Base-by-base conservation (phyloP, 2,888 invertebrate species). In the Pristionchus entomophagus region DNA sequence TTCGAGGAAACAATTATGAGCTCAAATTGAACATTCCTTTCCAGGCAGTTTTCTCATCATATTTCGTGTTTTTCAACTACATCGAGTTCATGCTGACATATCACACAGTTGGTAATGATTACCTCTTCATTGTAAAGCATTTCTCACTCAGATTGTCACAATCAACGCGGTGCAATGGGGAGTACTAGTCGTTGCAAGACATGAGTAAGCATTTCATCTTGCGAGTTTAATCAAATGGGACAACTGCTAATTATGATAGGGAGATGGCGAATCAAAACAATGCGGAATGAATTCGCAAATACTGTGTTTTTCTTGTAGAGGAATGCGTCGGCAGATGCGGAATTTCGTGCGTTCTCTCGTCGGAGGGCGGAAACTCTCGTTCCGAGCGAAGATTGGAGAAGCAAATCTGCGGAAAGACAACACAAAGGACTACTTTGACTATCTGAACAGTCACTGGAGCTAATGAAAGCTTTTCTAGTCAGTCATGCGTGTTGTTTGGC, bases 81-180 rank as follows among this genome's bases (percentile, higher is more conserved):
- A 19, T 73, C 5, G n/a, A n/a, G 26, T 73, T 73, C 73, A 73
- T 73, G 73, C 41, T 45, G 1, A 19, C 26, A 6, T 73, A n/a
- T 41, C 73, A 73, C 73, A 41, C 73, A 1, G 73, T 73, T 6
- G 10, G 38, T 41, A 14, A 3, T 45, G 19, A 17, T 56, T 56
- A 17, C 19, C 19, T 56, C 5, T 56, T 56, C 19, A 17, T 14
- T 56, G 56, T 56, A 10, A 10, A 56, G 19, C 19, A 56, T 56
- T n/a, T 22, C 8, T 22, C 17, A 22, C 19, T 1, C 73, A 73
- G 73, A 73, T 73, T 14, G 41, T n/a, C 22, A 73, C 73, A 0
- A n/a, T 73, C 73, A 73, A 73, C 41, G 73, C 73, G 10, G 73
- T 45, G 45, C 73, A 73, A 41, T 73, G 73, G 73, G 73, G 73